Evolutionary conservation across 2,797 vertebrate species (phyloP), one percentile per base, ranked within the genome.

Genomic region (Pelochelys cantorii): DNA sequence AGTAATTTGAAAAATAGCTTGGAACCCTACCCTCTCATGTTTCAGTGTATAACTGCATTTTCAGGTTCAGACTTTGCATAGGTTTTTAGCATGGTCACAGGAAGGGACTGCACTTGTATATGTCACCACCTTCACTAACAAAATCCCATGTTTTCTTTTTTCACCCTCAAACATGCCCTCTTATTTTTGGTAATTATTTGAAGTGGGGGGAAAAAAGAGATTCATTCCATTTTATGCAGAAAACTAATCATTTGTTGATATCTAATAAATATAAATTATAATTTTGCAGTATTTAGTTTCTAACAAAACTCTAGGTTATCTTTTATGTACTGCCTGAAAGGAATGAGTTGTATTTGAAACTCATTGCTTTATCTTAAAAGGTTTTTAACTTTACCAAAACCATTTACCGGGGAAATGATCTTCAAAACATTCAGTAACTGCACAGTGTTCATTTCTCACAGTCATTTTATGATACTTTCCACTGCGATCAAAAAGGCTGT

Each of bases 401-500:
- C 31, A 54, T 96, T 96, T 97, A 88, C 94, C 78, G 87, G 91
- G 80, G 86, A 96, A 96, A 96, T 92, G 92, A 80, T 93, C 91
- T 94, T 85, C 79, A 82, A 94, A 87, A 95, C 54, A 85, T 27
- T 25, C 88, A 85, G 7, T 94, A 95, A 95, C 96, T 90, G 83
- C 80, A 94, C 95, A 97, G 77, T 84, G 83, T 14, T 94, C 3
- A 62, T 92, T 94, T 86, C 22, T 93, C 37, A 3, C 34, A 90
- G 25, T 52, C 56, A 82, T 87, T 91, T 75, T 93, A 65, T 89
- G 94, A 55, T 29, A 31, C 86, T 90, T 92, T 77, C 80, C 56
- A 3, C 79, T 56, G 60, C 81, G 83, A 89, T 57, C 53, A 60
- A 68, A 87, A 93, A 95, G 74, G 54, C 57, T 25, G 74, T 5